Conservation (phyloP, 2,888 invertebrate species). For the Lamellibrachia columna region DNA sequence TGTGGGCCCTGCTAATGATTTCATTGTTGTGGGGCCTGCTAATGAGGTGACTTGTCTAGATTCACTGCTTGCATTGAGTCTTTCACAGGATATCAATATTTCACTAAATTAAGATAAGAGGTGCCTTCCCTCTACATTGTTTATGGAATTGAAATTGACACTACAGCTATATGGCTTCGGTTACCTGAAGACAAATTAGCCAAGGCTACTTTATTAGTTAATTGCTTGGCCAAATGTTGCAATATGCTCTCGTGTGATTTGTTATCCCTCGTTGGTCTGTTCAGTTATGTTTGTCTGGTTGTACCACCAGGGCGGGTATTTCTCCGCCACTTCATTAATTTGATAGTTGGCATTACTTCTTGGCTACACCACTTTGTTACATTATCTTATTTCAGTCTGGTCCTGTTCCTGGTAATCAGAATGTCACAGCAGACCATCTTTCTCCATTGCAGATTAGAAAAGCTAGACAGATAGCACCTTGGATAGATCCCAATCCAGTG, state of each 20-base stretch:
- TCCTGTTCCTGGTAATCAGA: background rate
- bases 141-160: no score
- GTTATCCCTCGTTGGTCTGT: background rate
- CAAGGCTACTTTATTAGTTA: no score
- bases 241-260: background rate
- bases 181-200: no score
- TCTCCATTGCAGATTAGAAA: constrained; percentile 17
- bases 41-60: background rate
- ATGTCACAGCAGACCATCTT: constrained; percentile 23
- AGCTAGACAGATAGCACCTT: constrained; percentile 17
- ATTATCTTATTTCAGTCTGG: background rate
- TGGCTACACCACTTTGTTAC: background rate
- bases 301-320: no score
- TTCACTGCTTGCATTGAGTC: background rate
- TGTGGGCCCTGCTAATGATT: no score
- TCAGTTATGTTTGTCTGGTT: background rate
- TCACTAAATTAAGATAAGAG: constrained; percentile 16
- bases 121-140: background rate
- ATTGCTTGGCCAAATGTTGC: no score
- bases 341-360: no score
- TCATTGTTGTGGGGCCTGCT: no score
- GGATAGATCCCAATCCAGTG: background rate
- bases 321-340: background rate
- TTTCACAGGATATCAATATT: background rate
- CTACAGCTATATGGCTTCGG: no score